These are phyloP conservation scores for Austrofundulus limnaeus DNA, from an alignment of 2,113 vertebrate genomes.

Conservation along the genomic window DNA sequence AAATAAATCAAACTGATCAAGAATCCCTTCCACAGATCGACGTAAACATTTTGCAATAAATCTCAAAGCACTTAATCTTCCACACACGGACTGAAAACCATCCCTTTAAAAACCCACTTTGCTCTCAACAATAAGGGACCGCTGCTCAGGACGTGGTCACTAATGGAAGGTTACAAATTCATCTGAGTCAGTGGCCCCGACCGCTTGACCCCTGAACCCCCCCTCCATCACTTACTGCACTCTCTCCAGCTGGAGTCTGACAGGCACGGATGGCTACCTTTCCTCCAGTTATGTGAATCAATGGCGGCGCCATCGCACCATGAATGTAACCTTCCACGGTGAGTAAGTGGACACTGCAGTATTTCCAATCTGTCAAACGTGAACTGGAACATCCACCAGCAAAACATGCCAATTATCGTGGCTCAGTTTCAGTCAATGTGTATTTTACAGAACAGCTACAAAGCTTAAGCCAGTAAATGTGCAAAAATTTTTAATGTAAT, in stretches of 20 bases:
- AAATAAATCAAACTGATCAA: no score
- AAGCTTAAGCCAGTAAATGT: background rate
- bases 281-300: slow-evolving; percentile 10
- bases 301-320: slow-evolving; percentile 12
- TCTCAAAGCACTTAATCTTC: background rate
- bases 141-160: slow-evolving; percentile 25
- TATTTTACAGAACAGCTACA: no score
- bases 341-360: background rate
- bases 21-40: background rate
- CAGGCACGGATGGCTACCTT: slow-evolving; percentile 21
- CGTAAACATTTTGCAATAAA: slow-evolving; percentile 1
- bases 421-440: no score
- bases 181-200: slow-evolving; percentile 28
- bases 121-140: slow-evolving; percentile 19
- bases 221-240: slow-evolving; percentile 33
- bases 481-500: no score
- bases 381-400: no score
- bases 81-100: background rate
- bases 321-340: background rate
- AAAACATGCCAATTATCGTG: no score
- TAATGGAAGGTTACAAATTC: slow-evolving; percentile 43
- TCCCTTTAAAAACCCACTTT: slow-evolving; percentile 17
- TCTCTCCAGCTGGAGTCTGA: slow-evolving; percentile 16
- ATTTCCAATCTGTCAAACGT: background rate
- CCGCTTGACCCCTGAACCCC: slow-evolving; percentile 40